Evolutionary conservation across 2,113 vertebrate genomes (phyloP).

Genomic region (Lichenostomus cassidix): DNA sequence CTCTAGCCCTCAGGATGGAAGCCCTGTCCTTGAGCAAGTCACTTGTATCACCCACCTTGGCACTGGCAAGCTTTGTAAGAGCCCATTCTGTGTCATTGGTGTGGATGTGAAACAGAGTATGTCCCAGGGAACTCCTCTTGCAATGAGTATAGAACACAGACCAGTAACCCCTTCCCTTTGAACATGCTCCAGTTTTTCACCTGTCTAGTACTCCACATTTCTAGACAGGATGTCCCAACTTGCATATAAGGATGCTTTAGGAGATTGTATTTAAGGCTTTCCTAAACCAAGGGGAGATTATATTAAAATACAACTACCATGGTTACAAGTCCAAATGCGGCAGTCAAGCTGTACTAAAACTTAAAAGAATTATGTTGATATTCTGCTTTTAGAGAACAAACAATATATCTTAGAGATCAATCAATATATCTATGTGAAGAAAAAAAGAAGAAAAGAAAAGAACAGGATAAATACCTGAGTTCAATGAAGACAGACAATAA

Average conservation of each 20-base stretch:
- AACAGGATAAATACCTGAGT: neutral
- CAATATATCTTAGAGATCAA: neutral
- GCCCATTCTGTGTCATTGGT: neutral
- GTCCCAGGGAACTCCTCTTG: neutral
- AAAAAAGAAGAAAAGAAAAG: neutral
- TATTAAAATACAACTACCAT: neutral
- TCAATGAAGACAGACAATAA: neutral
- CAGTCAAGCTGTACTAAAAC: neutral
- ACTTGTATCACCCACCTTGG: neutral
- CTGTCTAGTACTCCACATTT: neutral
- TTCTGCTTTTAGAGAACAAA: neutral
- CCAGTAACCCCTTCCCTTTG: neutral
- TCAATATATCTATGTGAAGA: neutral
- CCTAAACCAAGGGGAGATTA: neutral
- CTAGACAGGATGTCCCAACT: neutral
- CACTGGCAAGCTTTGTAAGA: neutral
- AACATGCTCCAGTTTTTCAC: neutral
- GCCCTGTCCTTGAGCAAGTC: neutral
- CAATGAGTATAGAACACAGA: neutral
- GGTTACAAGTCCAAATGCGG: neutral
- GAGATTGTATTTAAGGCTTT: neutral
- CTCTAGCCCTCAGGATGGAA: neutral
- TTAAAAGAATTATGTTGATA: neutral
- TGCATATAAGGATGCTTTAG: neutral
- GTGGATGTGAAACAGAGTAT: neutral